Evolutionary conservation across 1,140 invertebrate genomes (phyloP), one percentile per base, ranked within the genome.

Genomic region (Drosophila tropicalis): DNA sequence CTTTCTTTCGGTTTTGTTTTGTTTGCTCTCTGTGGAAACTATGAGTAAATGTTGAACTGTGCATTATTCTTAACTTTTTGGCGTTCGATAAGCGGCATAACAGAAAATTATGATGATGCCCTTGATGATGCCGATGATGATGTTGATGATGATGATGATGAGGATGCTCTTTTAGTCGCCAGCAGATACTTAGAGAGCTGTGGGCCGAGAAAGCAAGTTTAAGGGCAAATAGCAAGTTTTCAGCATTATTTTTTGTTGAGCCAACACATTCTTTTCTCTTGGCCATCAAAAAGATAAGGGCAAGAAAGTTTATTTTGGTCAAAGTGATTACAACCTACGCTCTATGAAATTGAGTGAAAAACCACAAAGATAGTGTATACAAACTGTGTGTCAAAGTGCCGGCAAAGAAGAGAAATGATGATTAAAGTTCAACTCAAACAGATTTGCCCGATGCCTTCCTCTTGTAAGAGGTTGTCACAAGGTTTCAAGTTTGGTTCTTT

Each of bases 61-160:
- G 79, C 76, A 86, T 87, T 83, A 86, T 87, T 87, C 83, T 74
- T 82, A 82, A 87, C 84, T 86, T 86, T 79, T 67, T 76, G 78
- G 83, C 70, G 62, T 87, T 83, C 83, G 84, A 86, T 83, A 86
- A 86, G 83, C 81, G 66, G 83, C 81, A 58, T 32, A 64, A 54
- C 63, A 87, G 63, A 73, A 67, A 87, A 83, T 87, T 86, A 87
- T 86, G 83, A 75, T 78, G 76, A 78, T 78, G 72, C 32, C 71
- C 66, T 40, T 47, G 58, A 44, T 61, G 71, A 56, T 44, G 70
- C 65, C 62, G 81, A 79, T 76, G 71, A 56, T 44, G 70, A 67
- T 67, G 81, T 76, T 76, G 71, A 72, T 65, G 74, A 57, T 62
- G 66, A 67, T 65, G 79, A 57, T 62, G 69, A 70, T 71, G 74